Base-by-base conservation (phyloP, 2,797 vertebrate genomes). In the Enoplosus armatus region DNA sequence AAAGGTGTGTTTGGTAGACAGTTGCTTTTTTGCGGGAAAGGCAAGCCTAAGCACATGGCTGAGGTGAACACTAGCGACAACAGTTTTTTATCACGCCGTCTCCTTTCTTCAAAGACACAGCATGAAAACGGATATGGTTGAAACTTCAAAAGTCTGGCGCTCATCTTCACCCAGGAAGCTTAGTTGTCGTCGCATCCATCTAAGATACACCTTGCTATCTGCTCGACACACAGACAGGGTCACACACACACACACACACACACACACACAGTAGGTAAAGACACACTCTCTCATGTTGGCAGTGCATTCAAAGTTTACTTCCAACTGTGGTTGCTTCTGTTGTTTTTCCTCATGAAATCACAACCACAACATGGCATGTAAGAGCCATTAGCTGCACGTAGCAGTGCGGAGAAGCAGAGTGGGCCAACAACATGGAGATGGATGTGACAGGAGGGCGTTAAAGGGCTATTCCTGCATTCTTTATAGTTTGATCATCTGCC, bases 11-110 rank as follows among this genome's bases (percentile, higher is more conserved):
- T 93, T 75, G 85, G 87, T 75, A 89, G 92, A 93, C 91, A 85
- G 91, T 90, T 90, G 90, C 85, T 80, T 90, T n/a, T 93, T 91
- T 79, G 86, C 77, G 85, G 83, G 89, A 87, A 89, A 89, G 90
- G 76, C 94, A 93, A 93, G 92, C 93, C 90, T 90, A 89, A 92
- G 93, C 94, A 94, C 89, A 92, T 89, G 91, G 80, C 84, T 43
- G 82, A 83, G 84, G 82, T 78, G 83, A 93, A 82, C 75, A 51
- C 85, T 27, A 89, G 78, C 72, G 75, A 88, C 90, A 88, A 85
- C 70, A 71, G 65, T 3, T 67, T 83, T 90, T 94, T 92, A 94
- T 94, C 92, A 85, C 77, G 39, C 89, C 14, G 88, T 92, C 90
- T 92, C 80, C 82, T 70, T 64, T 88, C 93, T 94, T 94, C 94